These are phyloP conservation scores for Conus canariensis DNA, from an alignment of 2,888 invertebrate species.

Conservation along the genomic window DNA sequence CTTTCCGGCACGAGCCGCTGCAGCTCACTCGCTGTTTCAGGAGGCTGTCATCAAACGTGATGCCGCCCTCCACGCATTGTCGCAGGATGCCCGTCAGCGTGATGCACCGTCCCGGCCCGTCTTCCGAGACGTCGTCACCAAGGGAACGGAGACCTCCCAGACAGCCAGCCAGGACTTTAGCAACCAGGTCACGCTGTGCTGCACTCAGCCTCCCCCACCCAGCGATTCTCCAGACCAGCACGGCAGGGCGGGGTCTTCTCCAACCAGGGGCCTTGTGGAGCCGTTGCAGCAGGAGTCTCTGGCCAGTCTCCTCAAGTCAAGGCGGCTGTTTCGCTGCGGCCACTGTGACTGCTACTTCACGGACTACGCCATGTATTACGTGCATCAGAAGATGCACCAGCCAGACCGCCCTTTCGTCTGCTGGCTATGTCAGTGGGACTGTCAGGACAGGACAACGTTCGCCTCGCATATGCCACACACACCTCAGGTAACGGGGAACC, in stretches of 20 bases:
- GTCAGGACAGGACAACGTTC: conserved; percentile 71
- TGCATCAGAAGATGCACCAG: conserved; percentile 70
- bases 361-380: conserved; percentile 72
- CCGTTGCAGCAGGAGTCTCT: conserved; percentile 47
- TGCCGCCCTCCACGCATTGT: background rate
- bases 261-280: background rate
- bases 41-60: background rate
- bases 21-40: background rate
- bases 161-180: conserved; percentile 45
- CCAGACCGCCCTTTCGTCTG: conserved; percentile 68
- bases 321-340: conserved; percentile 69
- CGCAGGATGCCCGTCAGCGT: background rate
- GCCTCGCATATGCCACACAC: conserved; percentile 69
- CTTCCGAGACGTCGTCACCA: background rate
- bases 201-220: conserved; percentile 41
- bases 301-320: conserved; percentile 63
- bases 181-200: conserved; percentile 67
- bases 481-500: conserved; percentile 60
- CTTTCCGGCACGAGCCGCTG: too few relatives aligned
- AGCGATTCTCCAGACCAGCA: background rate
- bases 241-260: background rate
- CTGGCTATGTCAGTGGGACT: conserved; percentile 69
- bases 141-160: background rate
- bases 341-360: conserved; percentile 73
- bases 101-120: background rate